Conservation (phyloP, 1,140 invertebrate species). For the Oedothorax gibbosus region DNA sequence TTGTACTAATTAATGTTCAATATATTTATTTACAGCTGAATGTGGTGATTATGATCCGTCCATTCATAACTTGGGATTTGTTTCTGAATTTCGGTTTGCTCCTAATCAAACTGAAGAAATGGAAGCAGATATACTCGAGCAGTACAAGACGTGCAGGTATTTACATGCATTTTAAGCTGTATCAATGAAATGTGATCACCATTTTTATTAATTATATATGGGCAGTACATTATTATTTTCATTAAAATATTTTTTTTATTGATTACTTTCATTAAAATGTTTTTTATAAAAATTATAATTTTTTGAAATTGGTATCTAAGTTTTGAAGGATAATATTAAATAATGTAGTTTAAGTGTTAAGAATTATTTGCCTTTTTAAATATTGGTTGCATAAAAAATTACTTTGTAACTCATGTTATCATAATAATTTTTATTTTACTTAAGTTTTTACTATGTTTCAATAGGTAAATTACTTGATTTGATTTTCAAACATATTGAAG, state of each 20-base stretch:
- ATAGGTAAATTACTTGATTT: no score
- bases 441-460: background rate
- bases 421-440: background rate
- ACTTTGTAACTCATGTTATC: no score
- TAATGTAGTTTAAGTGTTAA: no score
- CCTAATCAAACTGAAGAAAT: conserved; percentile 92
- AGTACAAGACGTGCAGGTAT: conserved; percentile 80
- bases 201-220: no score
- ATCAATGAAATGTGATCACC: no score
- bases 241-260: no score
- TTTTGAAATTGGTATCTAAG: background rate
- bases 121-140: conserved; percentile 87
- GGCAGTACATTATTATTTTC: no score
- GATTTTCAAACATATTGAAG: no score
- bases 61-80: conserved; percentile 89
- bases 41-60: conserved; percentile 95
- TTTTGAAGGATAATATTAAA: background rate
- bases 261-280: background rate
- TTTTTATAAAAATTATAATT: background rate
- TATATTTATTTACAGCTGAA: conserved; percentile 79
- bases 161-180: background rate
- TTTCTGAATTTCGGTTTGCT: conserved; percentile 96
- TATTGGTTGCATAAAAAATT: no score
- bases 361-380: no score
- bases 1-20: no score